A percentile compares a stretch with the other conserved stretches of the same genome.
Conservation (phyloP, 2,888 invertebrate species). For the Lithophane semibrunnea region DNA sequence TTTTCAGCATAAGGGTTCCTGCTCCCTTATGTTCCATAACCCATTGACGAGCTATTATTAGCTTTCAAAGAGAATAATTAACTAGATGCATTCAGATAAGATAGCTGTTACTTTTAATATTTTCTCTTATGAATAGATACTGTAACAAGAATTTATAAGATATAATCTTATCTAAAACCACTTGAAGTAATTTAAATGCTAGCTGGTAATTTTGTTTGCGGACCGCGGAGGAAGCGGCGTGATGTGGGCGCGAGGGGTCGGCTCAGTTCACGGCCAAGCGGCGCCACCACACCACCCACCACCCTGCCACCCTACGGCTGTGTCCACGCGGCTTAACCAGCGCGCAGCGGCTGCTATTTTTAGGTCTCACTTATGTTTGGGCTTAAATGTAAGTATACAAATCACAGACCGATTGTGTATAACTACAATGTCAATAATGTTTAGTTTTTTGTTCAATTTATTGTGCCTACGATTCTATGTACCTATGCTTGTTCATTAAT, state of each 20-base stretch:
- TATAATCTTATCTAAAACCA: constrained; percentile 19
- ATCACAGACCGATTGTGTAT: neutral
- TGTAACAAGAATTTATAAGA: constrained; percentile 14
- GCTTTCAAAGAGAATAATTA: neutral
- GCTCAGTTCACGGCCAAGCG: constrained; percentile 85
- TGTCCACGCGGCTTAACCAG: constrained; percentile 66
- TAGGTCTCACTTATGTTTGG: constrained; percentile 64
- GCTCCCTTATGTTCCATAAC: no score
- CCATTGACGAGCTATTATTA: neutral
- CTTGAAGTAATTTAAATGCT: constrained; percentile 51
- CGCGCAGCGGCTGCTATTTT: constrained; percentile 81
- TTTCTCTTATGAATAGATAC: constrained; percentile 5
- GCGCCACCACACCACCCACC: constrained; percentile 61
- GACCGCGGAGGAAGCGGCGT: constrained; percentile 59
- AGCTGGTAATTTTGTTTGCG: constrained; percentile 65
- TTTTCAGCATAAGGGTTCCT: constrained; percentile 16
- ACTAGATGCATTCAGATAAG: neutral
- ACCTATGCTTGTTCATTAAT: neutral
- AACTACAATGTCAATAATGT: neutral
- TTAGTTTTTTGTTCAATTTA: neutral
- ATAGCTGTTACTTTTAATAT: neutral
- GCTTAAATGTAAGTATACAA: constrained; percentile 5
- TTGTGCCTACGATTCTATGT: neutral
- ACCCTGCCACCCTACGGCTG: constrained; percentile 63
- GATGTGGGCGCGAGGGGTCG: constrained; percentile 79